Conservation (phyloP, 2,797 vertebrate species). For the Heteromormyrus szaboi region DNA sequence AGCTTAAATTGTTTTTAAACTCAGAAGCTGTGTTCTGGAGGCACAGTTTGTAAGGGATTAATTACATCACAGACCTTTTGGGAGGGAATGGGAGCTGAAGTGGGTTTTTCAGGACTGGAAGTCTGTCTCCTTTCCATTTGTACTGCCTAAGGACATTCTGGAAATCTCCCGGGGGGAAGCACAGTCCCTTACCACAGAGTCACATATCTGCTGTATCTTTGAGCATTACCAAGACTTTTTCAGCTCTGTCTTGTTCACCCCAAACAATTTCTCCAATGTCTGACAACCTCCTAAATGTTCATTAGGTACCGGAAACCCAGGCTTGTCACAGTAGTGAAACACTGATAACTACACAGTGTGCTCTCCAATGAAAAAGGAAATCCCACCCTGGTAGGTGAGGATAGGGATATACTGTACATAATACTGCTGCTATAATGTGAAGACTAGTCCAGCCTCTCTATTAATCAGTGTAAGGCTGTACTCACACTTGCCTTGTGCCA, state of each 20-base stretch:
- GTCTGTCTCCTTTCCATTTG: neutral
- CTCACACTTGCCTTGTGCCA: neutral
- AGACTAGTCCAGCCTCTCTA: neutral
- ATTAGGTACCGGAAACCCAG: neutral
- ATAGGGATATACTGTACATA: neutral
- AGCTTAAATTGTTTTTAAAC: slow-evolving; percentile 66
- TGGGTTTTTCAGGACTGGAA: neutral
- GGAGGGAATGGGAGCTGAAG: neutral
- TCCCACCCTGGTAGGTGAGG: neutral
- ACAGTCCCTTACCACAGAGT: neutral
- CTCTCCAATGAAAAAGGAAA: neutral
- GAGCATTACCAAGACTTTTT: neutral
- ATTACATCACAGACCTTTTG: neutral
- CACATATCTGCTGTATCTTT: neutral
- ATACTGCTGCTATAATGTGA: neutral
- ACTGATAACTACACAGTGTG: neutral
- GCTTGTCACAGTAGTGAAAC: neutral
- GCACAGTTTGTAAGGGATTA: slow-evolving; percentile 57
- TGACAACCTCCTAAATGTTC: slow-evolving; percentile 4
- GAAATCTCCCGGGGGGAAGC: neutral
- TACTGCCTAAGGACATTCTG: slow-evolving; percentile 1
- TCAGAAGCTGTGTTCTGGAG: slow-evolving; percentile 57
- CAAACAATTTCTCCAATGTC: neutral
- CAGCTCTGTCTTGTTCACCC: neutral
- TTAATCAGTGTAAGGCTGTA: neutral